Evolutionary conservation across 1,140 invertebrate species (phyloP), one percentile per base, ranked within the genome.

Genomic region (Drosophila burlai): DNA sequence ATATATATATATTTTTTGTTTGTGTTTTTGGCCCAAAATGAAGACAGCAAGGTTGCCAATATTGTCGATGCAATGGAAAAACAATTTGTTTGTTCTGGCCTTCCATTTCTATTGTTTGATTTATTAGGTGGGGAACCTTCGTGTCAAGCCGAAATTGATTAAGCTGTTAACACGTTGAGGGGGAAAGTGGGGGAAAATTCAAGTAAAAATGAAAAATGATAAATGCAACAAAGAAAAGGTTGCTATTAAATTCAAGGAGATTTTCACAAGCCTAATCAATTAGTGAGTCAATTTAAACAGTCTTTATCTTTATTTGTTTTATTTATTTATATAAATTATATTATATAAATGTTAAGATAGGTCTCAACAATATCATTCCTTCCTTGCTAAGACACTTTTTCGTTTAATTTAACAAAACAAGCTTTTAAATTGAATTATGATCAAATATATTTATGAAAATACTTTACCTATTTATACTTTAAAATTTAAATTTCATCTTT

Each of bases 41-140:
- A 67, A 73, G 60, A 50, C 67, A 64, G 50, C 26, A 24, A 59
- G 55, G 74, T 69, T 77, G 61, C 65, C 78, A 78, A 64, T 62
- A 31, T 47, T 75, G 79, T 67, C 75, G 49, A 54, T 64, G 49
- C 31, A 63, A 47, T 42, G 62, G 46, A 16, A 76, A 76, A 76
- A 54, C 36, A 34, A 54, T 66, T 66, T 59, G 54, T 55, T 64
- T 38, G 18, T 45, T 52, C 29, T 40, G 36, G 24, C 40, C 38
- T 34, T n/a, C 8, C 42, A 54, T 54, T 66, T 65, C 61, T 45
- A 75, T 64, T 40, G 55, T 72, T 72, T 72, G 67, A 73, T 73
- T 72, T 72, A 73, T 73, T 73, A 73, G 67, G 43, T 34, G 66
- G 50, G 11, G 45, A 43, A 43, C 49, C 29, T 60, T 42, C 29